Conservation (phyloP, 35 echinoderm and acorn worm genomes). For the Apostichopus japonicus region DNA sequence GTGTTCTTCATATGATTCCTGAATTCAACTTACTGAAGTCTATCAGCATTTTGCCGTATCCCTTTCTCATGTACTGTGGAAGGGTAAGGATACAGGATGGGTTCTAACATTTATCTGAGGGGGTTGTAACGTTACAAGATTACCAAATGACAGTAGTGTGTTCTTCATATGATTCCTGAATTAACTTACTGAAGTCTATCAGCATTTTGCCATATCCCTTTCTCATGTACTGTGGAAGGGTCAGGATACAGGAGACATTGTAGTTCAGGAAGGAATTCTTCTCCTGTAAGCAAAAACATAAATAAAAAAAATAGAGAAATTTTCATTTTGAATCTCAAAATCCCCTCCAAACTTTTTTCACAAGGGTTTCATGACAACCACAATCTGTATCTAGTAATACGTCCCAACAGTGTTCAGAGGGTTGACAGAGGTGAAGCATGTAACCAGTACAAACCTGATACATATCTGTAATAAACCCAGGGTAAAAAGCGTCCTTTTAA, state of each 20-base stretch:
- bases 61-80: constrained; percentile 98
- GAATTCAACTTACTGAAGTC: too few species aligned
- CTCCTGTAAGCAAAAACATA: constrained; percentile 68
- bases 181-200: constrained; percentile 98
- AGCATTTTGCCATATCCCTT: constrained; percentile 99
- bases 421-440: too few species aligned
- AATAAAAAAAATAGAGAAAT: not conserved
- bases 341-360: too few species aligned
- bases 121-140: not conserved
- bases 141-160: constrained; percentile 9
- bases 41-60: constrained; percentile 72
- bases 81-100: constrained; percentile 99
- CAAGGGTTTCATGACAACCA: too few species aligned
- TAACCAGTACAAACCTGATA: not conserved
- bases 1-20: not conserved
- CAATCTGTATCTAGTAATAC: too few species aligned
- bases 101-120: constrained; percentile 8
- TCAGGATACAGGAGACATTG: constrained; percentile 99
- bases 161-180: not conserved
- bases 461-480: not conserved
- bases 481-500: not conserved
- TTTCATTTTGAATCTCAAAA: not conserved
- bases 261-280: constrained; percentile 99
- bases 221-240: constrained; percentile 97
- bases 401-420: too few species aligned